These are phyloP conservation scores for Sarcophaga variegata DNA, from an alignment of 2,888 invertebrate genomes.

Conservation along the genomic window DNA sequence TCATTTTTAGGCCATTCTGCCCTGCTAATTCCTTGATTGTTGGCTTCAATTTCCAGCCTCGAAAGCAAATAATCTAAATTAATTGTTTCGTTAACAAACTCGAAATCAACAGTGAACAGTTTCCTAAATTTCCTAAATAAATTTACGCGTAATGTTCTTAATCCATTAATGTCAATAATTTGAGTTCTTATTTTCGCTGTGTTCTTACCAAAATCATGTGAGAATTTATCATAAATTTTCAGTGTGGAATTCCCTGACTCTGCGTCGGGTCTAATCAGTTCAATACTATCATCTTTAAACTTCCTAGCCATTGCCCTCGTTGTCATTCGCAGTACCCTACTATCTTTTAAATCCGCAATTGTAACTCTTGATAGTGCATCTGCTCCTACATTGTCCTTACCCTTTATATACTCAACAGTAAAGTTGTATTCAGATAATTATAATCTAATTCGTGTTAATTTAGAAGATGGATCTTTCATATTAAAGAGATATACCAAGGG, in stretches of 20 bases:
- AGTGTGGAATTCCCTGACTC: too few species aligned
- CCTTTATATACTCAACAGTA: constrained; percentile 9
- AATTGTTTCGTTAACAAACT: constrained; percentile 40
- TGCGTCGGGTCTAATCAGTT: background rate
- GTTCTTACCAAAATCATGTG: background rate
- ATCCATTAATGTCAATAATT: background rate
- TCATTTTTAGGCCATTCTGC: constrained; percentile 32
- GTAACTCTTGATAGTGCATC: constrained; percentile 26
- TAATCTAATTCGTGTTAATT: constrained; percentile 25
- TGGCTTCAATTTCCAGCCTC: constrained; percentile 44
- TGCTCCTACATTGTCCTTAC: constrained; percentile 23
- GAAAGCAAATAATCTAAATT: constrained; percentile 45
- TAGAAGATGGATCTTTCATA: constrained; percentile 33
- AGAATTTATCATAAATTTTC: constrained; percentile 5
- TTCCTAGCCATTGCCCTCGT: background rate
- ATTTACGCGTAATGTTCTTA: background rate
- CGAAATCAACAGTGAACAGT: constrained; percentile 10
- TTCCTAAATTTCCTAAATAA: background rate
- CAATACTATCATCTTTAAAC: background rate
- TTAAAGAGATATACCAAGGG: constrained; percentile 71
- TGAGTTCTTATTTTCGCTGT: background rate
- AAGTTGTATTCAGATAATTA: constrained; percentile 10
- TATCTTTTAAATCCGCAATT: constrained; percentile 46
- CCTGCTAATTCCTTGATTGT: constrained; percentile 9
- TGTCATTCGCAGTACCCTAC: background rate